Base-by-base conservation (phyloP, 1,140 invertebrate genomes). In the Laupala kohalensis region DNA sequence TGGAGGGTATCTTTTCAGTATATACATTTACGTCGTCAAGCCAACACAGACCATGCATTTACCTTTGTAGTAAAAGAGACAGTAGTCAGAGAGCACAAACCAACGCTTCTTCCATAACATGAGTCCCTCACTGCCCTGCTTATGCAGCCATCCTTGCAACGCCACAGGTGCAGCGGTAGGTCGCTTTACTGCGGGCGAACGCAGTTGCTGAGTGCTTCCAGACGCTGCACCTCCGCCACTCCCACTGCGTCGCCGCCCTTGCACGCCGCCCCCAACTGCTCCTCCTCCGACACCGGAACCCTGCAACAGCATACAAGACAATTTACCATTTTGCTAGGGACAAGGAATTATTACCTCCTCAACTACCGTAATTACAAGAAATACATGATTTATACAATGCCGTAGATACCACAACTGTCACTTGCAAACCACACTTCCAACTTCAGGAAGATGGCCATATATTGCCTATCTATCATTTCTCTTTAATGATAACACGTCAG, bases 11-110 rank as follows among this genome's bases (percentile, higher is more conserved):
- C n/a, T n/a, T n/a, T n/a, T n/a, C n/a, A n/a, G n/a, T n/a, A n/a
- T n/a, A n/a, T n/a, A n/a, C n/a, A n/a, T n/a, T n/a, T n/a, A n/a
- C n/a, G n/a, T n/a, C n/a, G n/a, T n/a, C n/a, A n/a, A n/a, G n/a
- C n/a, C n/a, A n/a, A n/a, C n/a, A n/a, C n/a, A n/a, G n/a, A n/a
- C n/a, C n/a, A n/a, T 23, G 67, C 73, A 83, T 83, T 84, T 81
- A 94, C 92, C 93, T 88, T 96, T 96, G 80, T 97, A 97, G 79
- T 96, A 95, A 83, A 95, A 97, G 67, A 97, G 86, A 78, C 94
- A 95, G 80, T 94, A 97, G 79, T 97, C 94, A 5, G 92, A 92
- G 25, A 97, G 82, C 26, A 97, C 95, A 84, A 95, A 97, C 95
- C 94, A 97, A 62, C 95, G 84, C 79, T 93, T 94, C 80, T 95